Evolutionary conservation across 2,888 invertebrate genomes (phyloP).

Genomic region (Slavum lentiscoides): DNA sequence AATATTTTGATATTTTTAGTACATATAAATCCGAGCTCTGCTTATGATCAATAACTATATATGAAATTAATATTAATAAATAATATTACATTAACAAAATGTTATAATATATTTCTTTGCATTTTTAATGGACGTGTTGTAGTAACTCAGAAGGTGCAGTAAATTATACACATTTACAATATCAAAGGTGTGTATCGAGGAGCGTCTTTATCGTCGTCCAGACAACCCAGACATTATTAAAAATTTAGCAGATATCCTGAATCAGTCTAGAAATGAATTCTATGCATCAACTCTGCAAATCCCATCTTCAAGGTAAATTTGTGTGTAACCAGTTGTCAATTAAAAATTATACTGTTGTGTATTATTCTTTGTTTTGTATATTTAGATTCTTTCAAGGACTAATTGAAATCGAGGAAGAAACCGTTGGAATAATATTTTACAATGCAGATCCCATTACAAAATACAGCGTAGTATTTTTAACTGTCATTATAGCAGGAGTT

Average conservation of each 20-base stretch:
- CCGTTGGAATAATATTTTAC: not conserved
- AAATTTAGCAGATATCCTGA: not conserved
- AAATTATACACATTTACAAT: not conserved
- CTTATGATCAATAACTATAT: too few relatives aligned
- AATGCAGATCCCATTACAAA: not conserved
- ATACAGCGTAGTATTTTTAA: not conserved
- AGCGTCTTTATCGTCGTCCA: not conserved
- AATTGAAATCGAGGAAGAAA: not conserved
- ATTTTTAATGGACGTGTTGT: not conserved
- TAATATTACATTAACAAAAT: too few relatives aligned
- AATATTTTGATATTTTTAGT: too few relatives aligned
- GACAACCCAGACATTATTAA: not conserved
- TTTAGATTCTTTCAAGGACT: not conserved
- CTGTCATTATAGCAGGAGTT: not conserved
- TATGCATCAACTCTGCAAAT: not conserved
- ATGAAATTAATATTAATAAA: too few relatives aligned
- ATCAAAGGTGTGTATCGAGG: not conserved
- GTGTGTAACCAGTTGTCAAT: too few relatives aligned
- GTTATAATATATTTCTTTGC: not conserved
- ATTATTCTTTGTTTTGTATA: not conserved
- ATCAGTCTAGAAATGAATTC: not conserved
- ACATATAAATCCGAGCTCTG: too few relatives aligned
- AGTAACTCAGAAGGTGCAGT: not conserved
- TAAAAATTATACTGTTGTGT: not conserved
- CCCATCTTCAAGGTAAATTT: not conserved